Base-by-base conservation (phyloP, 2,113 vertebrate genomes). In the Rynchops niger region DNA sequence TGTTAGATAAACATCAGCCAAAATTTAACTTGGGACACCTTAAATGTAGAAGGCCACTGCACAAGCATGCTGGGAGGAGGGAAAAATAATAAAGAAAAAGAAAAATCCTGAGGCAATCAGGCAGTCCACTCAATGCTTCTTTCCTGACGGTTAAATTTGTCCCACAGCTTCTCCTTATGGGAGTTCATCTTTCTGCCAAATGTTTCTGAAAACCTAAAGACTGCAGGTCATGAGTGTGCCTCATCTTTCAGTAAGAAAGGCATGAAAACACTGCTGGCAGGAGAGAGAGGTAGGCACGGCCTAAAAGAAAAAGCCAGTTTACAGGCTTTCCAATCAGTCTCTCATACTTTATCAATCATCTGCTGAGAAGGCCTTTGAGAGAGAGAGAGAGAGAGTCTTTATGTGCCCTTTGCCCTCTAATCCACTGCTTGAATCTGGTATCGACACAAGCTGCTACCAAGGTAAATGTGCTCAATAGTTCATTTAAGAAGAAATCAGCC, bases 281-380 rank as follows among this genome's bases (percentile, higher is more conserved):
- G 20, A 40, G 27, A 50, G 55, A 29, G 12, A 83, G 53, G 59
- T 74, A 84, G 56, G 43, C 26, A 80, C 91, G 22, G 12, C 43
- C 56, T 81, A 19, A 40, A 82, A 90, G 63, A 70, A 91, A 86
- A 84, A 93, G 25, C 3, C 52, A 74, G 69, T 83, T 87, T 85
- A 80, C 45, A 76, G 42, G 29, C 56, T 95, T 97, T 90, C 34
- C 82, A 82, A 71, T 86, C 85, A 74, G 16, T 79, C 52, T 86
- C 18, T 90, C 47, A 22, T 62, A 88, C 43, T 93, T 82, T 77
- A 95, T 93, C 88, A 90, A 74, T 95, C 90, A 94, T 84, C 80
- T 78, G 34, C 73, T 78, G 71, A 76, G 38, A 73, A 80, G 47
- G 20, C 55, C 63, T 58, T 58, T 90, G 82, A 81, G 67, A 92